A percentile compares a stretch with the other conserved stretches of the same genome.
These are phyloP conservation scores for Uromys caudimaculatus DNA, from an alignment of 2,797 vertebrate genomes.

Conservation along the genomic window DNA sequence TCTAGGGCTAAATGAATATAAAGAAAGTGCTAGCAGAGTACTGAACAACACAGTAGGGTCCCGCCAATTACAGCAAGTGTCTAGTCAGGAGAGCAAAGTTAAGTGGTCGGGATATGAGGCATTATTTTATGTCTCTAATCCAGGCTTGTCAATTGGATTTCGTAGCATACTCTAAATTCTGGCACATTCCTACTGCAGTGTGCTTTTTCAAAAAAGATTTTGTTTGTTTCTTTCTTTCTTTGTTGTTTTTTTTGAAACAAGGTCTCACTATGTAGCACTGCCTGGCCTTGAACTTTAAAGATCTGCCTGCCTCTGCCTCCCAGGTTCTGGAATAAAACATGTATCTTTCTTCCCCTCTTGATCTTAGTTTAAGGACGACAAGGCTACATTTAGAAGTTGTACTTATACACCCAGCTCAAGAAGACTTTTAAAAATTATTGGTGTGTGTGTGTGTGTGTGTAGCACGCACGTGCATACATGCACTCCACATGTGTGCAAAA, in stretches of 20 bases:
- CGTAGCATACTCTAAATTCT: background rate
- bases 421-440: background rate
- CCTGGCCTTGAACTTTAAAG: background rate
- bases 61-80: background rate
- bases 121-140: background rate
- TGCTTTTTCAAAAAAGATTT: background rate
- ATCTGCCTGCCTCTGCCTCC: background rate
- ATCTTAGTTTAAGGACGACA: background rate
- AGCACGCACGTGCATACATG: fast-evolving
- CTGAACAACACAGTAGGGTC: background rate
- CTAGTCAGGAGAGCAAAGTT: background rate
- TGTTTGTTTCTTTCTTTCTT: background rate
- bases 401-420: background rate
- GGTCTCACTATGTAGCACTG: background rate
- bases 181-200: background rate
- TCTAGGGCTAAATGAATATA: background rate
- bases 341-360: background rate
- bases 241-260: background rate
- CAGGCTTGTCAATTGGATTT: background rate
- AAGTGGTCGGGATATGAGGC: background rate
- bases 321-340: background rate
- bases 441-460: background rate
- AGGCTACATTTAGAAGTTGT: background rate
- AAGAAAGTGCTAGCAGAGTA: background rate
- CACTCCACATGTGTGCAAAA: background rate